Evolutionary conservation across 2,113 vertebrate species (phyloP), one percentile per base, ranked within the genome.

Genomic region (Alligator mississippiensis): DNA sequence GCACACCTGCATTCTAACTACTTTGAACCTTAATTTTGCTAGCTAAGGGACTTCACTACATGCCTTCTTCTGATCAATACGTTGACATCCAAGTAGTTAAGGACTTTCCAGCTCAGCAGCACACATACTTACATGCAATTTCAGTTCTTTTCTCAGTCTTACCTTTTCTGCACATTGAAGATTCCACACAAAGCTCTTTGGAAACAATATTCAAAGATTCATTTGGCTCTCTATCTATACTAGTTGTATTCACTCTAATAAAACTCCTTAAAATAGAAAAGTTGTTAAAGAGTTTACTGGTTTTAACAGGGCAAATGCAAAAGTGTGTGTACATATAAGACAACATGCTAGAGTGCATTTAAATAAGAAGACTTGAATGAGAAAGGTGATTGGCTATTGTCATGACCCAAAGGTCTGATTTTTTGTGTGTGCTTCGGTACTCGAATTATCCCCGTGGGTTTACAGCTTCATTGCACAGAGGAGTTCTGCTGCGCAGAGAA

Each of bases 341-440:
- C 12, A 88, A 57, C 27, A n/a, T 9, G 6, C 76, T 34, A 74
- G 0, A 61, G 11, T 77, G 57, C 62, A 89, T 92, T 60, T 16
- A 91, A 95, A 75, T 11, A 9, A 80, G 88, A 84, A 90, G 72
- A 16, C 24, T 92, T 95, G 80, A 93, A 93, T 61, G 18, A 90
- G 96, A 94, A 91, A 47, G 15, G 90, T 77, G 79, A 82, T 75
- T 90, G 24, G 72, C 95, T n/a, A n/a, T n/a, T n/a, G n/a, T n/a
- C n/a, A n/a, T n/a, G n/a, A n/a, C n/a, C n/a, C n/a, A n/a, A n/a
- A n/a, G n/a, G n/a, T n/a, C n/a, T n/a, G n/a, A n/a, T n/a, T n/a
- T n/a, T n/a, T n/a, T n/a, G n/a, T n/a, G n/a, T n/a, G n/a, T n/a
- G n/a, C n/a, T n/a, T n/a, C n/a, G n/a, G n/a, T n/a, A n/a, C n/a